Evolutionary conservation across 2,888 invertebrate species (phyloP).

Genomic region (Spilarctia lutea): DNA sequence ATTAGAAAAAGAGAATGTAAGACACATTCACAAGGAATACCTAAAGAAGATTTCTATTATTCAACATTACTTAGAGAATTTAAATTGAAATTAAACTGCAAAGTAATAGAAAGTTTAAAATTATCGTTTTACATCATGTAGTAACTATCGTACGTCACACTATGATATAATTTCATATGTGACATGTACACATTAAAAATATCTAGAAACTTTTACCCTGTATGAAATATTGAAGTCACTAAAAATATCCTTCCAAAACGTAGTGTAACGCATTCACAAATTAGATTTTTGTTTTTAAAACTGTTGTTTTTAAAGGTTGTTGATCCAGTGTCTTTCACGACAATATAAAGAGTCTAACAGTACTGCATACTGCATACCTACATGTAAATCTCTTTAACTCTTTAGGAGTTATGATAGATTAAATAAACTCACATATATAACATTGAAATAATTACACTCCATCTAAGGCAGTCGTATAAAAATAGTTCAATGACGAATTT

Average conservation of each 20-base stretch:
- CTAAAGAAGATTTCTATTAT: conserved; percentile 40
- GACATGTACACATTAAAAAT: neutral
- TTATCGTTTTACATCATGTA: neutral
- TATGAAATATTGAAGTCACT: no score
- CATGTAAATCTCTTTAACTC: neutral
- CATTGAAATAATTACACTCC: neutral
- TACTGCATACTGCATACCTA: no score
- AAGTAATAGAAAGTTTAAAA: conserved; percentile 33
- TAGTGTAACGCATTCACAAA: neutral
- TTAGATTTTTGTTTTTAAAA: no score
- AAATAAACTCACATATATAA: neutral
- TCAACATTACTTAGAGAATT: conserved; percentile 32
- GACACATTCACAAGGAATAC: conserved; percentile 35
- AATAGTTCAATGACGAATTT: neutral
- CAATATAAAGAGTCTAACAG: neutral
- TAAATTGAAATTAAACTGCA: conserved; percentile 28
- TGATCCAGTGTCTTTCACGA: neutral
- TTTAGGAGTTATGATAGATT: neutral
- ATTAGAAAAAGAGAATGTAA: conserved; percentile 29
- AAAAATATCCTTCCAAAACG: neutral
- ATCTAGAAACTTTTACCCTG: neutral
- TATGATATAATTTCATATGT: neutral
- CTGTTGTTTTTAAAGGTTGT: no score
- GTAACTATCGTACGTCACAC: neutral
- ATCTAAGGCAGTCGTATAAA: neutral